A percentile compares a stretch with the other conserved stretches of the same genome.
These are phyloP conservation scores for Perithous albicinctus DNA, from an alignment of 2,888 invertebrate genomes.

Conservation along the genomic window DNA sequence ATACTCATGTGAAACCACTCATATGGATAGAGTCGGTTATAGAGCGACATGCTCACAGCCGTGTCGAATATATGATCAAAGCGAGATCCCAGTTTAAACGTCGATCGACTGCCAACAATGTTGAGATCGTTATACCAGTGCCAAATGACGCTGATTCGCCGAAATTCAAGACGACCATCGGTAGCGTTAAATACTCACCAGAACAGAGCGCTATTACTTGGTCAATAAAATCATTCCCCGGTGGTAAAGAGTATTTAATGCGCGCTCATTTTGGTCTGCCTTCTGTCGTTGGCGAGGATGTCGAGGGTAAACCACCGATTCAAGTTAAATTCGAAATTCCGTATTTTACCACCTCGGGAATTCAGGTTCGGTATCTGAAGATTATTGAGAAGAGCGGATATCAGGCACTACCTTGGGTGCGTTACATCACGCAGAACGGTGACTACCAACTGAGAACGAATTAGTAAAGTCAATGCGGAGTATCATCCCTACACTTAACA, in stretches of 20 bases:
- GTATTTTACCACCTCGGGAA: slow-evolving; percentile 99
- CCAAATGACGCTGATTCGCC: slow-evolving; percentile 99
- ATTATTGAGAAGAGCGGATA: slow-evolving; percentile 99
- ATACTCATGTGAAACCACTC: slow-evolving; percentile 98
- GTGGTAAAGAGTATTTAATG: slow-evolving; percentile 99
- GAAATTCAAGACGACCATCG: slow-evolving; percentile 98
- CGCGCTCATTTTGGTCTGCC: slow-evolving; percentile 99
- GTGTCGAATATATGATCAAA: slow-evolving; percentile 99
- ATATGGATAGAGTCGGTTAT: slow-evolving; percentile 99
- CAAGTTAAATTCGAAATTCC: slow-evolving; percentile 99
- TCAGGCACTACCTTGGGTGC: slow-evolving; percentile 99
- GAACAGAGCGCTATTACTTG: slow-evolving; percentile 98
- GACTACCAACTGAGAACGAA: slow-evolving; percentile 99
- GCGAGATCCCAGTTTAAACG: slow-evolving; percentile 99
- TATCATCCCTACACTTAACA: neutral
- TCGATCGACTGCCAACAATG: slow-evolving; percentile 99
- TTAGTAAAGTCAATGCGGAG: slow-evolving; percentile 84
- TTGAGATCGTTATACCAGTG: slow-evolving; percentile 98
- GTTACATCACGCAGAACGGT: slow-evolving; percentile 99
- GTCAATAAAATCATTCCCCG: slow-evolving; percentile 99
- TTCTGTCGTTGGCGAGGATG: slow-evolving; percentile 97
- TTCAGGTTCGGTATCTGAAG: slow-evolving; percentile 97
- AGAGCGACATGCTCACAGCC: slow-evolving; percentile 97
- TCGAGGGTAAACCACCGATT: slow-evolving; percentile 98
- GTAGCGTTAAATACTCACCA: slow-evolving; percentile 98